A percentile compares a stretch with the other conserved stretches of the same genome.
These are phyloP conservation scores for Galleria mellonella DNA, from an alignment of 1,140 invertebrate species.

Conservation along the genomic window DNA sequence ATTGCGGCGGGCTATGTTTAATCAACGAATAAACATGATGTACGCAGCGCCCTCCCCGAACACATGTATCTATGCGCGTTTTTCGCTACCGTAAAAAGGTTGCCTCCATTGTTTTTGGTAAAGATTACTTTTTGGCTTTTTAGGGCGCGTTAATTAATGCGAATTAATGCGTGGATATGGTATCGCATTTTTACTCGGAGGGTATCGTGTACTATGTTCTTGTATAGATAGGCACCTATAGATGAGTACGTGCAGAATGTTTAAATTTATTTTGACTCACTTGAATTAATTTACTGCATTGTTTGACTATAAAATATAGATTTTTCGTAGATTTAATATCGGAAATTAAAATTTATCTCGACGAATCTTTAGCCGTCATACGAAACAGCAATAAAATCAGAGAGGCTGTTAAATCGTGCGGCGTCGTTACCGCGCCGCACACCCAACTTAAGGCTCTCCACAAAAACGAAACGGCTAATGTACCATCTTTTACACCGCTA, in stretches of 20 bases:
- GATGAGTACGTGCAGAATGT: too few species aligned
- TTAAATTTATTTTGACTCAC: too few species aligned
- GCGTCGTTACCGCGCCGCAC: neutral
- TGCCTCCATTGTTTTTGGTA: conserved; percentile 27
- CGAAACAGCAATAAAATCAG: conserved; percentile 1
- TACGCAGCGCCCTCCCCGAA: conserved; percentile 28
- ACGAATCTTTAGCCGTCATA: too few species aligned
- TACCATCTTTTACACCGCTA: conserved; percentile 18
- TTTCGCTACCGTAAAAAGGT: conserved; percentile 35
- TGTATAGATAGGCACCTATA: too few species aligned
- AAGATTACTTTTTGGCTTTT: conserved; percentile 32
- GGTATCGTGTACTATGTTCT: too few species aligned
- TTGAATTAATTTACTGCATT: too few species aligned
- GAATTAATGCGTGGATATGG: conserved; percentile 17
- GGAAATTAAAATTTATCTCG: too few species aligned
- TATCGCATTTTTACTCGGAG: too few species aligned
- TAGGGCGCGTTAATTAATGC: conserved; percentile 29
- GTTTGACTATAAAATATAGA: too few species aligned
- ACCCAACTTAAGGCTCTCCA: neutral
- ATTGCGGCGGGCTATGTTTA: conserved; percentile 62
- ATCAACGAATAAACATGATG: conserved; percentile 65
- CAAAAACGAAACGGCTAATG: conserved; percentile 16
- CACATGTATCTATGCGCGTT: conserved; percentile 39
- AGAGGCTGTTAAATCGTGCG: neutral
- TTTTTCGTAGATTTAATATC: too few species aligned